phyloP scores from a whole-genome alignment of 2,888 invertebrate genomes.

The Strigamia maritima region DNA sequence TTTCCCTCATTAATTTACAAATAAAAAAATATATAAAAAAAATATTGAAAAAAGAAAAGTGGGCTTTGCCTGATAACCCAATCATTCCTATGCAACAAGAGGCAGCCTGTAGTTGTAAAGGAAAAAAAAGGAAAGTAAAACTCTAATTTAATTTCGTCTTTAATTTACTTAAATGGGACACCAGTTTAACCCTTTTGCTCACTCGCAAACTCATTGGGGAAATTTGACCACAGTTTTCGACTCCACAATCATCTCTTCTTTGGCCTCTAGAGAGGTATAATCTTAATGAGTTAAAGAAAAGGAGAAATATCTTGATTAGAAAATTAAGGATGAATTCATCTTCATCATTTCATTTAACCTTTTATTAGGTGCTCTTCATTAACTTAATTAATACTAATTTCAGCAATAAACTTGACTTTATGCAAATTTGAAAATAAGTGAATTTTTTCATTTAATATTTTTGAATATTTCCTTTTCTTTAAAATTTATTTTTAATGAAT shows the following conservation, averaged over 20 bases:
- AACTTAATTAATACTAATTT: background rate
- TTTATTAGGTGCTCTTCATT: background rate
- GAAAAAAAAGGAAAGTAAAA: background rate
- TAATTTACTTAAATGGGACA: constrained; percentile 9
- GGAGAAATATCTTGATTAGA: background rate
- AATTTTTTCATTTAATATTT: too few species aligned
- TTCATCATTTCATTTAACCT: background rate
- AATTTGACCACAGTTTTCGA: constrained; percentile 10
- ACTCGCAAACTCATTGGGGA: constrained; percentile 9
- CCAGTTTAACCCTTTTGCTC: constrained; percentile 9
- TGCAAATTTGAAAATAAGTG: background rate
- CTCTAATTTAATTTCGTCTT: constrained; percentile 6
- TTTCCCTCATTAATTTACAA: background rate
- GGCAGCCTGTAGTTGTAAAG: background rate
- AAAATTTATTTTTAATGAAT: background rate
- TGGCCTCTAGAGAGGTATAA: background rate
- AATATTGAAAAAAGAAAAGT: background rate
- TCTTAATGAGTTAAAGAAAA: constrained; percentile 10
- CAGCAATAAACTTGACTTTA: background rate
- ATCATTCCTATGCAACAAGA: background rate
- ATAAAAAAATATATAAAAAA: background rate
- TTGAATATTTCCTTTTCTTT: too few species aligned
- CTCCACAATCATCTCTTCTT: background rate
- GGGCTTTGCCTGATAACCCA: background rate
- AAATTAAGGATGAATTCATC: constrained; percentile 1